Percentiles rank a stretch among this genome's conserved stretches.
Conservation (phyloP, 37 sponge, comb jelly and placozoan species). For the Aphrocallistes beatrix region DNA sequence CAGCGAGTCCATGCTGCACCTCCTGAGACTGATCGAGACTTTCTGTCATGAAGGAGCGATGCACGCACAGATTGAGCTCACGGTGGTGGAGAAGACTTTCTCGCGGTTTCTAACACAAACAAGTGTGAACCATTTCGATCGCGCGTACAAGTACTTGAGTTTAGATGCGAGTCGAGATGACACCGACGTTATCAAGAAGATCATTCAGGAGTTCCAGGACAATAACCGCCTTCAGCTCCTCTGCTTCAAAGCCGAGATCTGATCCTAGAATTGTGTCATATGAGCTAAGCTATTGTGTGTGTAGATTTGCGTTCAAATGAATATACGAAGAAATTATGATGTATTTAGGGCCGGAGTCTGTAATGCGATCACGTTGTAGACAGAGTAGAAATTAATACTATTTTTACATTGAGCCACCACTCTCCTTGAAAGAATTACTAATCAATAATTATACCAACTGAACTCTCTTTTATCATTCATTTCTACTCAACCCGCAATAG, state of each 20-base stretch:
- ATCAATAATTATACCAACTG: too few species aligned
- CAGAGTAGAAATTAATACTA: too few species aligned
- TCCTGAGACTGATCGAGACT: slow-evolving; percentile 28
- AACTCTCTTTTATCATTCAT: too few species aligned
- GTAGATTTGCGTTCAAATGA: too few species aligned
- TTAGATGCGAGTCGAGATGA: neutral
- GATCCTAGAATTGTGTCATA: neutral
- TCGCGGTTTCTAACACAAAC: slow-evolving; percentile 9
- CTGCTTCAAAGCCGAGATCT: neutral
- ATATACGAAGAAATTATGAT: too few species aligned
- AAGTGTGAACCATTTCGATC: neutral
- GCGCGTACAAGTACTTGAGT: neutral
- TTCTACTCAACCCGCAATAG: too few species aligned
- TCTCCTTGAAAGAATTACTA: too few species aligned
- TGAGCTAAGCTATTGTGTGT: too few species aligned
- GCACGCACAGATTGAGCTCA: slow-evolving; percentile 27
- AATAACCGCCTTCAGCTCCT: neutral
- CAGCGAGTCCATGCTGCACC: slow-evolving; percentile 27
- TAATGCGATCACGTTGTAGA: too few species aligned
- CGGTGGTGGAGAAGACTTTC: neutral
- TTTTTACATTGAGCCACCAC: too few species aligned
- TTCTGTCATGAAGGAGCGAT: slow-evolving; percentile 56
- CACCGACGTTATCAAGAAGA: neutral
- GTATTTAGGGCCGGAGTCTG: too few species aligned
- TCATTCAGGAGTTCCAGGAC: slow-evolving; percentile 1